phyloP scores from a whole-genome alignment of 2,888 invertebrate species.

The Habroteleia sp. region DNA sequence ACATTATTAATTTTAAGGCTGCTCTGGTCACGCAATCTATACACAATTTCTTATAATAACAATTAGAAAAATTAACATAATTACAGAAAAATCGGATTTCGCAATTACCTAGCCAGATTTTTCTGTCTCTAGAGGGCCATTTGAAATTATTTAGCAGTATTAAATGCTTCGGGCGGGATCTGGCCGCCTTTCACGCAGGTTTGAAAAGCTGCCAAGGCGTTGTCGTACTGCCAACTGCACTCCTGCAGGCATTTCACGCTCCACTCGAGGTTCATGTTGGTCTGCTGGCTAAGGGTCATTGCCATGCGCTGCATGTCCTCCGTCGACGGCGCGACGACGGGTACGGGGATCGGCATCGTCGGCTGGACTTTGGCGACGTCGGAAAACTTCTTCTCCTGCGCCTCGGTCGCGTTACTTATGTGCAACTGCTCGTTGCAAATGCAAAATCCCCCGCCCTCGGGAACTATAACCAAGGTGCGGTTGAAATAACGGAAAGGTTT shows the following conservation, averaged over 20 bases:
- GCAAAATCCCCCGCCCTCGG: slow-evolving; percentile 90
- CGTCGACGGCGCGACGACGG: not conserved
- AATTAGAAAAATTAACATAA: no score
- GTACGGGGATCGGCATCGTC: not conserved
- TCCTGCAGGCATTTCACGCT: slow-evolving; percentile 89
- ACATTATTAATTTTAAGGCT: no score
- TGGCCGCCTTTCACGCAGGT: slow-evolving; percentile 89
- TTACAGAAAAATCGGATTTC: no score
- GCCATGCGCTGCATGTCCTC: slow-evolving; percentile 86
- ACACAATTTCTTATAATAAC: no score
- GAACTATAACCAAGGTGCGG: slow-evolving; percentile 89
- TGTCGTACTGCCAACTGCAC: slow-evolving; percentile 92
- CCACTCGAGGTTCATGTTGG: slow-evolving; percentile 92
- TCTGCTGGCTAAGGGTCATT: slow-evolving; percentile 87
- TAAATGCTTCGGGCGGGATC: slow-evolving; percentile 89
- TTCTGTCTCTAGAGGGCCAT: no score
- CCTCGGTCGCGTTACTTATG: slow-evolving; percentile 87
- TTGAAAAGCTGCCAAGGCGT: slow-evolving; percentile 89
- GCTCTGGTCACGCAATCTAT: no score
- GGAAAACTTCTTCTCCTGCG: slow-evolving; percentile 32
- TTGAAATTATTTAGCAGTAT: no score
- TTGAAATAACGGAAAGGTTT: slow-evolving; percentile 86
- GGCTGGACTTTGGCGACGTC: no score
- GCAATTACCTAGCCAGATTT: no score
- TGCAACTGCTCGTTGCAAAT: slow-evolving; percentile 92